Evolutionary conservation across 1,140 invertebrate species (phyloP).

Genomic region (Drosophila suzukii): DNA sequence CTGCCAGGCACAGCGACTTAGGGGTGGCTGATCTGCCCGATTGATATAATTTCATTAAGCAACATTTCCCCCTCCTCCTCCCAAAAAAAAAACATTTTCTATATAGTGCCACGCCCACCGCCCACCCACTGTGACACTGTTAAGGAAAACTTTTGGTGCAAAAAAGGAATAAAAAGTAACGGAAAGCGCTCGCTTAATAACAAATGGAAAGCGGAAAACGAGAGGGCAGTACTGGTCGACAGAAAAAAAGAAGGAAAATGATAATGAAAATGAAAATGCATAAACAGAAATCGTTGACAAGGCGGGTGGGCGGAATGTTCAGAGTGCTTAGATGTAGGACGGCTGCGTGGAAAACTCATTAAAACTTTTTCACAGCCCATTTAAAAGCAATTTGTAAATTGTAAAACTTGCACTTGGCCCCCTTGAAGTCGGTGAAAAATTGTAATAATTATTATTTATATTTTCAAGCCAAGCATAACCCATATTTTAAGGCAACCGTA

Average conservation of each 20-base stretch:
- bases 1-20: slow-evolving; percentile 52
- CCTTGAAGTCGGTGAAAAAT: slow-evolving; percentile 42
- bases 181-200: slow-evolving; percentile 61
- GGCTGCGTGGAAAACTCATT: slow-evolving; percentile 76
- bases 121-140: slow-evolving; percentile 22
- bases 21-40: slow-evolving; percentile 56
- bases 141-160: slow-evolving; percentile 18
- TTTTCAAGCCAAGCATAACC: slow-evolving; percentile 21
- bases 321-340: slow-evolving; percentile 35
- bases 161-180: slow-evolving; percentile 42
- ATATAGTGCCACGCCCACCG: slow-evolving; percentile 53
- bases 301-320: slow-evolving; percentile 16
- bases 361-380: slow-evolving; percentile 84
- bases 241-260: slow-evolving; percentile 51
- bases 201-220: slow-evolving; percentile 62
- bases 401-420: slow-evolving; percentile 51
- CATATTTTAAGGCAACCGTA: slow-evolving; percentile 10
- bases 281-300: slow-evolving; percentile 50
- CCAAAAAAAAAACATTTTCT: slow-evolving; percentile 13
- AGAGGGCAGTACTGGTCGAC: slow-evolving; percentile 19
- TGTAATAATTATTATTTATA: slow-evolving; percentile 71
- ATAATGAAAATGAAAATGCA: slow-evolving; percentile 82
- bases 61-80: slow-evolving; percentile 1
- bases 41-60: slow-evolving; percentile 82
- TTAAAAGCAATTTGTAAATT: slow-evolving; percentile 84